Evolutionary conservation across 2,113 vertebrate species (phyloP).

Genomic region (Callospermophilus lateralis): DNA sequence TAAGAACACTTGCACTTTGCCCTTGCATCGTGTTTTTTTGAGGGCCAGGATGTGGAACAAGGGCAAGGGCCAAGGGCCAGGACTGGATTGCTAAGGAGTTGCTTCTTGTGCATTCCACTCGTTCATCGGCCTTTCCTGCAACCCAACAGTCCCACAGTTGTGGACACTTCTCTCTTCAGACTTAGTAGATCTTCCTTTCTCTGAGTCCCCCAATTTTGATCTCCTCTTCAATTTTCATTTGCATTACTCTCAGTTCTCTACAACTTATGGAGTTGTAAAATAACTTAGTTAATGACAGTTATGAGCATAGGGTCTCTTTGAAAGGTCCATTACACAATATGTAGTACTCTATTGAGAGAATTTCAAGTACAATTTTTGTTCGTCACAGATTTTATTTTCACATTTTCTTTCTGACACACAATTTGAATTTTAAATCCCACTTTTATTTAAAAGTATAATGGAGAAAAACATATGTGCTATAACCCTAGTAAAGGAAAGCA

Average conservation of each 20-base stretch:
- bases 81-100: background rate
- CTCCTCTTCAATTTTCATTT: background rate
- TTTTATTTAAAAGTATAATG: slow-evolving; percentile 7
- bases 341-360: background rate
- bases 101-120: background rate
- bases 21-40: background rate
- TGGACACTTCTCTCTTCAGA: background rate
- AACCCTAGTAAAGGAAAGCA: background rate
- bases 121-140: background rate
- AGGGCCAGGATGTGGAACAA: background rate
- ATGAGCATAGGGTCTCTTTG: background rate
- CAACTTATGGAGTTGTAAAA: background rate
- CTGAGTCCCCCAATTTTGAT: background rate
- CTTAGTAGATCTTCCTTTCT: background rate
- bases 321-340: background rate
- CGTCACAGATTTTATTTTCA: background rate
- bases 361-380: background rate
- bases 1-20: background rate
- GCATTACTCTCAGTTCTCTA: background rate
- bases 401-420: background rate
- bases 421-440: background rate
- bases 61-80: background rate
- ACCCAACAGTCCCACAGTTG: background rate
- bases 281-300: background rate
- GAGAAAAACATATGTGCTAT: background rate